Evolutionary conservation across 2,888 invertebrate species (phyloP).

Genomic region (Myopa tessellatipennis): DNA sequence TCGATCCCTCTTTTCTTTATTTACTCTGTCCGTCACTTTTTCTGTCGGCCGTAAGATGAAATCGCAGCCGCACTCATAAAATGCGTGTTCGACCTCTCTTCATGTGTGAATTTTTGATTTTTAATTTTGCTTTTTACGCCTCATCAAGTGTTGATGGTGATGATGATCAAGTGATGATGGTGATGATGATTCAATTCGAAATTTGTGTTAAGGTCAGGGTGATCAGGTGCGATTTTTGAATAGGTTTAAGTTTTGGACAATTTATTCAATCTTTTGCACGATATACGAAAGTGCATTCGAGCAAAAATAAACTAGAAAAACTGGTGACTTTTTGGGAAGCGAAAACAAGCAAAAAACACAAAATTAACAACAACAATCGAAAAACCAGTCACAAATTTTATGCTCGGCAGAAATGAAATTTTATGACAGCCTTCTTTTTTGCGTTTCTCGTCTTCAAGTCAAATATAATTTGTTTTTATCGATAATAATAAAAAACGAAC

Average conservation of each 20-base stretch:
- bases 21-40: too few relatives aligned
- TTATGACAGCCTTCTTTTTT: neutral
- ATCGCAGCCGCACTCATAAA: neutral
- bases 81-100: neutral
- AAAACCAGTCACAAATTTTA: neutral
- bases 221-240: slow-evolving; percentile 41
- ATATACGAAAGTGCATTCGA: slow-evolving; percentile 13
- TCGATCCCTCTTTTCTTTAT: too few relatives aligned
- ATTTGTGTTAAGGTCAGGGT: slow-evolving; percentile 49
- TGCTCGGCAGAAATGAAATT: neutral
- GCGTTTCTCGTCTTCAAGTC: neutral
- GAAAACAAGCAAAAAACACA: neutral
- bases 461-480: neutral
- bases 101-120: too few relatives aligned
- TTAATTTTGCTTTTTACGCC: neutral
- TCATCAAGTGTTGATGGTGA: neutral
- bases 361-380: neutral
- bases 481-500: too few relatives aligned
- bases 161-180: slow-evolving; percentile 1
- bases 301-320: slow-evolving; percentile 32
- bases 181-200: slow-evolving; percentile 8
- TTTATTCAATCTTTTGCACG: slow-evolving; percentile 13
- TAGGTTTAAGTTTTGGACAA: neutral
- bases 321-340: slow-evolving; percentile 31
- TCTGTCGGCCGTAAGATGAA: too few relatives aligned